Conservation (phyloP, 2,113 vertebrate species). For the Monopterus albus region DNA sequence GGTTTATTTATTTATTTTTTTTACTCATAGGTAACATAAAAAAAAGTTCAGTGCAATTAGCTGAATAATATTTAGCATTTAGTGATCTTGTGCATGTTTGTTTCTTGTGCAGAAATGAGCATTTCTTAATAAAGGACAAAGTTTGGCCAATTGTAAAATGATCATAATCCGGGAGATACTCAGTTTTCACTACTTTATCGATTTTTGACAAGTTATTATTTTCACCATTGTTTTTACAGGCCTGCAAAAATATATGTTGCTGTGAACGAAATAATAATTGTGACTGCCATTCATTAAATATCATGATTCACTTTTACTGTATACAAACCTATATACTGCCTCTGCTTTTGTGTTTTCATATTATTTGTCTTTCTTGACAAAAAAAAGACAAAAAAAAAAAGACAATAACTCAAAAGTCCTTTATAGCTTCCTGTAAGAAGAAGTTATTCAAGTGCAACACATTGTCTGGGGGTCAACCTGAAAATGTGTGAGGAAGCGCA, state of each 20-base stretch:
- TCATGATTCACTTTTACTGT: neutral
- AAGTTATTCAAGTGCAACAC: conserved; percentile 69
- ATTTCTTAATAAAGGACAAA: neutral
- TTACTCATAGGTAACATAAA: neutral
- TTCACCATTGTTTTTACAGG: neutral
- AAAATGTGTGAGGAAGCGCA: conserved; percentile 80
- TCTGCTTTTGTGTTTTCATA: conserved; percentile 2
- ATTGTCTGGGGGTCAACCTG: conserved; percentile 73
- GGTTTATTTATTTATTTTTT: neutral
- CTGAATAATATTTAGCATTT: too few relatives aligned
- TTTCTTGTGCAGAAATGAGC: too few relatives aligned
- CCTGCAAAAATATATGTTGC: too few relatives aligned
- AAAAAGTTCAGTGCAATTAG: neutral
- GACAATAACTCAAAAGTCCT: conserved; percentile 71
- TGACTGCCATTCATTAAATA: neutral
- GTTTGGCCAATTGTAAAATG: neutral
- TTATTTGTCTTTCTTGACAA: conserved; percentile 11
- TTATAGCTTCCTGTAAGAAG: conserved; percentile 82
- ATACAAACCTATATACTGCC: neutral
- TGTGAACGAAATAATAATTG: neutral
- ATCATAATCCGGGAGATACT: neutral
- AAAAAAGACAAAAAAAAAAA: conserved; percentile 18
- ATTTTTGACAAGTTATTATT: neutral
- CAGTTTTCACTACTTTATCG: too few relatives aligned
- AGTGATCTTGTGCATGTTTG: too few relatives aligned